Conservation (phyloP, 2,888 invertebrate species). For the Mycalesis mineus region DNA sequence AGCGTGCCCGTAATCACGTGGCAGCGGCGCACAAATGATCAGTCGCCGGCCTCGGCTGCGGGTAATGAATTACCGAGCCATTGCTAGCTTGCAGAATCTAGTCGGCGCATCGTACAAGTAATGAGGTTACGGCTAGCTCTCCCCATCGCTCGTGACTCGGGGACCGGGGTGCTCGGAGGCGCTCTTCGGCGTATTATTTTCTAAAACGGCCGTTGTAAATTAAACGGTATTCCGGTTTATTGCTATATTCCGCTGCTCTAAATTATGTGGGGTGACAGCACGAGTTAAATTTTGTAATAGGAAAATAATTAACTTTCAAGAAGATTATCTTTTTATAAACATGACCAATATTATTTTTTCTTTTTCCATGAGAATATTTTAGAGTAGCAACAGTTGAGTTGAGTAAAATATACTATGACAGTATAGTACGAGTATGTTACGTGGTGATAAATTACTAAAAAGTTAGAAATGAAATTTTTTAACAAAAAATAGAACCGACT, state of each 20-base stretch:
- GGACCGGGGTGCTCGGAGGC: constrained; percentile 55
- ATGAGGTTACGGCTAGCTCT: constrained; percentile 62
- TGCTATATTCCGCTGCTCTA: neutral
- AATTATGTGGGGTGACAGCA: neutral
- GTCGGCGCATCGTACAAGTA: constrained; percentile 53
- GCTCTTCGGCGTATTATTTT: constrained; percentile 65
- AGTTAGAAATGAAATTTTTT: too few species aligned
- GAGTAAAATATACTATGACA: too few species aligned
- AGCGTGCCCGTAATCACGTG: constrained; percentile 60
- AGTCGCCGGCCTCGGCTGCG: constrained; percentile 43
- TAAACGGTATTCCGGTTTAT: constrained; percentile 5
- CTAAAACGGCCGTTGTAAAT: constrained; percentile 56
- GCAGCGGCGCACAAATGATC: constrained; percentile 54
- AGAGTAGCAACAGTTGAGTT: too few species aligned
- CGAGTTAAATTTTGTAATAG: neutral
- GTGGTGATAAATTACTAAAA: too few species aligned
- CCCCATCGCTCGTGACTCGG: constrained; percentile 53
- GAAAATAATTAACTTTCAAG: too few species aligned
- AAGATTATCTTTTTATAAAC: too few species aligned
- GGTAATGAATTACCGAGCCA: constrained; percentile 66
- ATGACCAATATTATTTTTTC: too few species aligned
- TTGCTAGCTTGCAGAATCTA: constrained; percentile 69
- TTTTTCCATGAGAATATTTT: too few species aligned
- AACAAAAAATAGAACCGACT: too few species aligned
- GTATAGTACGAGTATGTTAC: too few species aligned